Evolutionary conservation across 2,113 vertebrate species (phyloP).

Genomic region (Pterophyllum scalare): DNA sequence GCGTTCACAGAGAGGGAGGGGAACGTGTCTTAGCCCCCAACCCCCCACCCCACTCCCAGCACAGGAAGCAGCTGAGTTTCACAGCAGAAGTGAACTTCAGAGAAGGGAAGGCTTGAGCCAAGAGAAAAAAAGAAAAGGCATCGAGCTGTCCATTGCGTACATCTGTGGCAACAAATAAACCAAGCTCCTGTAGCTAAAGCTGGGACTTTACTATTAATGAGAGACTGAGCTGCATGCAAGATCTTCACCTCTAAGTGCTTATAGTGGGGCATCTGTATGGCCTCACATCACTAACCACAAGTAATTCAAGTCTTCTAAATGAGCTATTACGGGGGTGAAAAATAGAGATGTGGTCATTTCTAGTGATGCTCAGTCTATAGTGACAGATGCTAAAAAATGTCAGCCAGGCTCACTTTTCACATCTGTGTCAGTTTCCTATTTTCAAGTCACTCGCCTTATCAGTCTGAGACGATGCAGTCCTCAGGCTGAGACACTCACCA

Average conservation of each 20-base stretch:
- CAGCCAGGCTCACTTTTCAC: neutral
- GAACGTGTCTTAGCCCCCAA: neutral
- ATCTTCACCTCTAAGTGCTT: neutral
- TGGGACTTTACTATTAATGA: no score
- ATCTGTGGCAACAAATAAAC: neutral
- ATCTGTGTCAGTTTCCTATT: neutral
- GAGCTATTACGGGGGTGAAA: neutral
- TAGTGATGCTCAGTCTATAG: neutral
- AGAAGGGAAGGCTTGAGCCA: constrained; percentile 21
- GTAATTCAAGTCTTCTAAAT: neutral
- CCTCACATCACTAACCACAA: neutral
- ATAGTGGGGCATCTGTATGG: neutral
- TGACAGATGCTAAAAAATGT: neutral
- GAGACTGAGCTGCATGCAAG: neutral
- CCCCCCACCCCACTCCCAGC: neutral
- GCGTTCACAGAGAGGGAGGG: neutral
- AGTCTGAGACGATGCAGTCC: neutral
- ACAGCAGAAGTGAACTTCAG: constrained; percentile 66
- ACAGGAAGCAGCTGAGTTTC: constrained; percentile 76
- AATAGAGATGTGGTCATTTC: neutral
- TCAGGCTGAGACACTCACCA: neutral
- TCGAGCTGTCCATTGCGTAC: neutral
- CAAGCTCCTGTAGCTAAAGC: neutral
- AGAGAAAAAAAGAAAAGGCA: neutral
- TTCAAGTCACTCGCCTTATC: neutral